A percentile compares a stretch with the other conserved stretches of the same genome.
phyloP scores from a whole-genome alignment of 2,113 vertebrate species.

The Elachura formosa region DNA sequence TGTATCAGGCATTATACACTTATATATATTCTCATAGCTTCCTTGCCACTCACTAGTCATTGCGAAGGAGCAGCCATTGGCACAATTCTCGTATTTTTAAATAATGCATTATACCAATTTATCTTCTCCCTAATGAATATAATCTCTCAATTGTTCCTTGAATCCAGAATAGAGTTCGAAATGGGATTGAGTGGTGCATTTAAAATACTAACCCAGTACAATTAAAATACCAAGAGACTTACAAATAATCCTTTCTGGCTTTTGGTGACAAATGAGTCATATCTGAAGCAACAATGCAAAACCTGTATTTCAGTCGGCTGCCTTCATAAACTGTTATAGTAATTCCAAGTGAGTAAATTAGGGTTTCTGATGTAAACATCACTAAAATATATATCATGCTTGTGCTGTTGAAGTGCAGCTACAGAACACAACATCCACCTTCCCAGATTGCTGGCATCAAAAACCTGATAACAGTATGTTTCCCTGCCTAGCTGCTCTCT shows the following conservation, averaged over 20 bases:
- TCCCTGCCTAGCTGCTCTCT: neutral
- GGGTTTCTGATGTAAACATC: neutral
- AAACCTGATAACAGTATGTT: neutral
- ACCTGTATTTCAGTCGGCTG: neutral
- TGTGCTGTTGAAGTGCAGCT: neutral
- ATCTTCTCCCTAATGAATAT: neutral
- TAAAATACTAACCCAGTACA: neutral
- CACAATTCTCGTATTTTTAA: neutral
- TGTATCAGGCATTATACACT: neutral
- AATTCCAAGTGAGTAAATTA: neutral
- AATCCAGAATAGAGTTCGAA: neutral
- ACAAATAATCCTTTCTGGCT: neutral
- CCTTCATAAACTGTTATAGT: neutral
- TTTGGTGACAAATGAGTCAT: neutral
- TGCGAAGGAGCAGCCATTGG: neutral
- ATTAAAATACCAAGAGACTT: neutral
- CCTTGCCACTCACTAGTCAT: neutral
- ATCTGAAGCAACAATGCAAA: neutral
- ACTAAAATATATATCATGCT: neutral
- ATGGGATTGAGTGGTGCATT: neutral
- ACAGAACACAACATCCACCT: neutral
- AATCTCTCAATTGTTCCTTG: neutral
- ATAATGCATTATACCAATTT: neutral
- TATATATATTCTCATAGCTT: neutral
- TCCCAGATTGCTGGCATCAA: constrained; percentile 12